Conservation (phyloP, 53 echinoderm and acorn worm genomes). For the Stichopus horrens region DNA sequence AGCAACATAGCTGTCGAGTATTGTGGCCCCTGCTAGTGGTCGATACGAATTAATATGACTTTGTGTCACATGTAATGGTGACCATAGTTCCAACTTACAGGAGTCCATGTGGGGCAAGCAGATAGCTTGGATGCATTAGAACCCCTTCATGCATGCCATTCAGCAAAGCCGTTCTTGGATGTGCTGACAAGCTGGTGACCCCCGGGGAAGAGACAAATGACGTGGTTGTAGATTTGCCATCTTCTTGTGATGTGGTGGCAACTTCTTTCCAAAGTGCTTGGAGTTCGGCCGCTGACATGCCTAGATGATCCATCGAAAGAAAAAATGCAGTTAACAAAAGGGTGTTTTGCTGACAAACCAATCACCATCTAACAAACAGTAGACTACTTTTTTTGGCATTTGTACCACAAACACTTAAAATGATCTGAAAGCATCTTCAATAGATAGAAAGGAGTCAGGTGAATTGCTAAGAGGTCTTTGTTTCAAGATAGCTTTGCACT, state of each 20-base stretch:
- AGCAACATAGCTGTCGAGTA: too few species aligned
- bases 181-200: slow-evolving; percentile 52
- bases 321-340: background rate
- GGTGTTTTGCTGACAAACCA: too few species aligned
- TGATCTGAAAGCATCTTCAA: too few species aligned
- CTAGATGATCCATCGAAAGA: background rate
- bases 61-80: too few species aligned
- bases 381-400: too few species aligned
- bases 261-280: slow-evolving; percentile 97
- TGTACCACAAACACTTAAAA: too few species aligned
- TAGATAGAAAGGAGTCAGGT: too few species aligned
- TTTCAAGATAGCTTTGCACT: too few species aligned
- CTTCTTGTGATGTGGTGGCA: slow-evolving; percentile 61
- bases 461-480: too few species aligned
- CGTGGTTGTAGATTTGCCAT: slow-evolving; percentile 60
- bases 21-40: too few species aligned
- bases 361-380: too few species aligned
- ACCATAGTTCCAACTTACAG: slow-evolving; percentile 61
- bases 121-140: slow-evolving; percentile 79
- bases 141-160: slow-evolving; percentile 84
- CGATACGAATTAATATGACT: too few species aligned
- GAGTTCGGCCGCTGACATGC: slow-evolving; percentile 84
- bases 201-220: slow-evolving; percentile 58
- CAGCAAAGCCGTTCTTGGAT: slow-evolving; percentile 67
- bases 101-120: slow-evolving; percentile 83